Base-by-base conservation (phyloP, 2,113 vertebrate genomes). In the Helogale parvula region DNA sequence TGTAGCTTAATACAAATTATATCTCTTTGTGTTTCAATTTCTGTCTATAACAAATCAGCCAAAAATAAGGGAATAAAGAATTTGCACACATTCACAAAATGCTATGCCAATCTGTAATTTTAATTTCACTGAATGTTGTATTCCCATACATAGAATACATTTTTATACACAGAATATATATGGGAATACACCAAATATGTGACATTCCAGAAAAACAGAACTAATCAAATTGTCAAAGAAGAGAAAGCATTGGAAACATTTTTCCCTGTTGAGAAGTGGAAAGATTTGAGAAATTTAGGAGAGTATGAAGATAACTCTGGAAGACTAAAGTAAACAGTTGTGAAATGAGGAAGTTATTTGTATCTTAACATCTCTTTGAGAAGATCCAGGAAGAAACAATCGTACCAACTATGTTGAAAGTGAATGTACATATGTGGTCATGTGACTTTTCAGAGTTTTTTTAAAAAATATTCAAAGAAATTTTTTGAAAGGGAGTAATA, bases 381-480 rank as follows among this genome's bases (percentile, higher is more conserved):
- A 83, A 63, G 72, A 92, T 31, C 9, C 5, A 79, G 54, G 21
- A 85, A 90, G 72, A 87, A 92, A 31, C 13, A 91, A 23, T 72
- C 29, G 31, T 7, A 74, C 2, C 38, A 94, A 35, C 10, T 72
- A 35, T 8, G 41, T 80, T 83, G 88, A 85, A 94, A 83, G 47
- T 72, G 60, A 91, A 50, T 35, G 29, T 23, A 50, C 17, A 84
- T 7, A 29, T 35, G 21, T 31, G 11, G 1, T 3, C 12, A n/a
- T 63, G 2, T 63, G 2, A 23, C 7, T 89, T 91, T 63, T 74
- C 68, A 89, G 77, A 72, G 54, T 66, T 89, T 76, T 60, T 66
- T 27, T 63, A 19, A 89, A 89, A 93, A 72, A 74, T 83, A 63
- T 63, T 83, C 66, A 54, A 85, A 84, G 27, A 94, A 83, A 85